Evolutionary conservation across 2,888 invertebrate genomes (phyloP).

Genomic region (Amphimallon solstitiale): DNA sequence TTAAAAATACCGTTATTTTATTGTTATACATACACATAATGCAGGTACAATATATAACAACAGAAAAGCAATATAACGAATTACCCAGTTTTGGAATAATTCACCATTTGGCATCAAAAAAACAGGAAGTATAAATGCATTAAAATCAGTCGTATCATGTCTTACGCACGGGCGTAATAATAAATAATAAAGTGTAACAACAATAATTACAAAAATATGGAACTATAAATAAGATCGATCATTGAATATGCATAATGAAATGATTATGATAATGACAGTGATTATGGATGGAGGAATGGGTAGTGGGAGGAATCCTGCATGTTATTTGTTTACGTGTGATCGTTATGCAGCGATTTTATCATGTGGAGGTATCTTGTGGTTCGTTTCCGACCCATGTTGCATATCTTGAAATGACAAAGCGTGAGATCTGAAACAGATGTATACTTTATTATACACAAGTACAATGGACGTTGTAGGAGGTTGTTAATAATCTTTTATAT

Average conservation of each 20-base stretch:
- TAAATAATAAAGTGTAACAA: conserved; percentile 23
- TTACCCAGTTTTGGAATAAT: conserved; percentile 15
- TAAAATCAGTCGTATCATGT: conserved; percentile 16
- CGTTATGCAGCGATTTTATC: conserved; percentile 48
- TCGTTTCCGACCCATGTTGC: conserved; percentile 75
- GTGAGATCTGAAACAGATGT: conserved; percentile 69
- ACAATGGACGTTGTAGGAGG: not conserved
- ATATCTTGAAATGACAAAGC: conserved; percentile 76
- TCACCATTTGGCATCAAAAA: conserved; percentile 22
- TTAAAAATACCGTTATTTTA: conserved; percentile 1
- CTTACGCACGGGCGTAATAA: not conserved
- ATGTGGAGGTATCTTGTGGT: conserved; percentile 54
- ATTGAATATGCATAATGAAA: conserved; percentile 24
- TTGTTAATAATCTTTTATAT: not conserved
- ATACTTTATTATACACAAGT: conserved; percentile 37
- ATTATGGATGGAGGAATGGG: not conserved
- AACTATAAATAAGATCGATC: conserved; percentile 37
- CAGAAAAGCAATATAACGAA: not conserved
- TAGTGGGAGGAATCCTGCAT: too few relatives aligned
- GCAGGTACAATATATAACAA: too few relatives aligned
- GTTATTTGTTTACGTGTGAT: conserved; percentile 33
- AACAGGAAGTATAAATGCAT: conserved; percentile 3
- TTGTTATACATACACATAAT: not conserved
- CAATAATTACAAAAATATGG: conserved; percentile 31
- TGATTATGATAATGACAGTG: conserved; percentile 15